Evolutionary conservation across 2,113 vertebrate species (phyloP), one percentile per base, ranked within the genome.

Genomic region (Sylvia atricapilla): DNA sequence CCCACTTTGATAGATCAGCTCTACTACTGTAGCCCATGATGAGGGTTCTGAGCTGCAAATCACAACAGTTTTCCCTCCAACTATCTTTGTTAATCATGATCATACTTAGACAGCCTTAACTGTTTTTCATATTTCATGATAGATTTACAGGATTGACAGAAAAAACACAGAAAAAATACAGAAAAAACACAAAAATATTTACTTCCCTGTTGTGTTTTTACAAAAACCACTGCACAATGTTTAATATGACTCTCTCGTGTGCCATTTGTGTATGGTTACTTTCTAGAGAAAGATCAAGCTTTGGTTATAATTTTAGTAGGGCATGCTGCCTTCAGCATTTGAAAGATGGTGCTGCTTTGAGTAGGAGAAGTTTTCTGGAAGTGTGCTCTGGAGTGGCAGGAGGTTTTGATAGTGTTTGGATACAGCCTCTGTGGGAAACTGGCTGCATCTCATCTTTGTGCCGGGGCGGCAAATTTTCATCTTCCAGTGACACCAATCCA

Each of bases 381-480:
- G 20, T 3, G 23, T 50, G 35, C 55, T 76, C 7, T 47, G 53
- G 35, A 53, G 20, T 20, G 23, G 25, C 1, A 3, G 31, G 13
- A 62, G 35, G 3, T 44, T 68, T 50, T 87, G 16, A 53, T 5
- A 9, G 44, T 18, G n/a, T 56, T 72, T 28, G 15, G 31, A 23
- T 46, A 20, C 0, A 4, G 55, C 13, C 28, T 44, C 13, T 44
- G 2, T 46, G 28, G 24, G 37, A 81, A 80, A 49, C 23, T 17
- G 44, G 7, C 10, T 87, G 15, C 15, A 6, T 58, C 21, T 49
- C 13, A 13, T 50, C 35, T 39, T 62, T 0, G 0, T 63, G 23
- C 27, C 76, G 28, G 8, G 13, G 18, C 62, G 41, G 43, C 27
- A 73, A 15, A 25, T 84, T 81, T 84, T 84, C 31, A 31, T 60